Evolutionary conservation across 2,797 vertebrate genomes (phyloP).

Genomic region (Acanthurus lineatus): DNA sequence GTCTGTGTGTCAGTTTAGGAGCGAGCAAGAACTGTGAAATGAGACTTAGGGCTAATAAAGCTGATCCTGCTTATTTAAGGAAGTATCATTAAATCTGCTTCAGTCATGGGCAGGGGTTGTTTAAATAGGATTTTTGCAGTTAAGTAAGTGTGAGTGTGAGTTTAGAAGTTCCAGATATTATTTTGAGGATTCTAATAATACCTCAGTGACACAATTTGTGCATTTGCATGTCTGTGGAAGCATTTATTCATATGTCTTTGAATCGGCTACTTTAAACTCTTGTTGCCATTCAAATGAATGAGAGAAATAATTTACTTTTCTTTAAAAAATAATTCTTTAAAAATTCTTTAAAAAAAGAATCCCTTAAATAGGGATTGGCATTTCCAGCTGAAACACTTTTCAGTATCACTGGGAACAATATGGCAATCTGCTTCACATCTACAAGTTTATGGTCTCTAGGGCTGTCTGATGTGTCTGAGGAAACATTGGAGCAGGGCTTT

Average conservation of each 20-base stretch:
- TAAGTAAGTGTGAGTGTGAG: slow-evolving; percentile 30
- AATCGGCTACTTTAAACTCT: slow-evolving; percentile 8
- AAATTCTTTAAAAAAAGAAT: no score
- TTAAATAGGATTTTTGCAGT: slow-evolving; percentile 45
- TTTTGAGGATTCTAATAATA: slow-evolving; percentile 23
- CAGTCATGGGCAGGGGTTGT: slow-evolving; percentile 10
- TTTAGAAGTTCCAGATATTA: slow-evolving; percentile 40
- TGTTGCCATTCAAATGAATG: slow-evolving; percentile 10
- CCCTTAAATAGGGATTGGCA: no score
- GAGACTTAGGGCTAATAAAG: slow-evolving; percentile 41
- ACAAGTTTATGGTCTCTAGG: no score
- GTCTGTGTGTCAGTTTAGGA: not conserved
- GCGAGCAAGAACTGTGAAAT: slow-evolving; percentile 45
- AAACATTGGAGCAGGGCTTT: no score
- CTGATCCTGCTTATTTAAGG: slow-evolving; percentile 53
- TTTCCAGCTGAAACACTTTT: no score
- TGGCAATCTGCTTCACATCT: no score
- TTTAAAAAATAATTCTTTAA: no score
- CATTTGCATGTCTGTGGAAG: slow-evolving; percentile 1
- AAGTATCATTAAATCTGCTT: slow-evolving; percentile 53
- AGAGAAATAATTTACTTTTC: slow-evolving; percentile 19
- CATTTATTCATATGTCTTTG: slow-evolving; percentile 25
- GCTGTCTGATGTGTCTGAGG: no score
- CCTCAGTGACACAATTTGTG: not conserved
- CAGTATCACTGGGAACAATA: no score